Conservation (phyloP, 2,113 vertebrate genomes). For the Gobius niger region DNA sequence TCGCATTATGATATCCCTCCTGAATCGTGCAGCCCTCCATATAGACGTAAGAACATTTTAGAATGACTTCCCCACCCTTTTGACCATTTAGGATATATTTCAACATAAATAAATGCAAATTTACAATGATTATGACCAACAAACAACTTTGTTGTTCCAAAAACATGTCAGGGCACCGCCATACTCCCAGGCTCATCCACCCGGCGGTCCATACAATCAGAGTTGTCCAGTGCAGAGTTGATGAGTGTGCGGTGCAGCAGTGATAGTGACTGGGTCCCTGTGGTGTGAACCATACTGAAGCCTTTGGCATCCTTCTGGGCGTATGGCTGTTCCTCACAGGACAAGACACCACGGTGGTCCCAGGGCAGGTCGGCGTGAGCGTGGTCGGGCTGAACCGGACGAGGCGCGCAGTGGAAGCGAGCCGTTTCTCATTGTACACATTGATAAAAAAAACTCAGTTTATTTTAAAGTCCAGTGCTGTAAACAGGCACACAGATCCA, state of each 20-base stretch:
- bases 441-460: not conserved
- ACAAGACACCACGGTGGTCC: not conserved
- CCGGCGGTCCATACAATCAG: not conserved
- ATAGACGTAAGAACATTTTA: not conserved
- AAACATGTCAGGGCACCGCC: not conserved
- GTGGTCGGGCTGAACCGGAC: not conserved
- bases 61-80: not conserved
- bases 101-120: not conserved
- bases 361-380: not conserved
- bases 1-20: too few relatives aligned
- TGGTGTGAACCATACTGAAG: not conserved
- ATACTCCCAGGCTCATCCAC: not conserved
- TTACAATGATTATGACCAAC: not conserved
- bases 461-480: conserved; percentile 86
- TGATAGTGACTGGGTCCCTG: not conserved
- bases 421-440: not conserved
- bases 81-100: too few relatives aligned
- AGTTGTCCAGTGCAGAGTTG: not conserved
- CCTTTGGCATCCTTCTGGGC: not conserved
- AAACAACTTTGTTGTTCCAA: not conserved
- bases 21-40: not conserved
- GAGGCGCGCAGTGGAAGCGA: not conserved
- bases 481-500: conserved; percentile 98
- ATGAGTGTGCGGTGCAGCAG: not conserved
- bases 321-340: conserved; percentile 4